Percentiles rank a stretch among this genome's conserved stretches.
Evolutionary conservation across 2,888 invertebrate genomes (phyloP).

Genomic region (Cabera pusaria): DNA sequence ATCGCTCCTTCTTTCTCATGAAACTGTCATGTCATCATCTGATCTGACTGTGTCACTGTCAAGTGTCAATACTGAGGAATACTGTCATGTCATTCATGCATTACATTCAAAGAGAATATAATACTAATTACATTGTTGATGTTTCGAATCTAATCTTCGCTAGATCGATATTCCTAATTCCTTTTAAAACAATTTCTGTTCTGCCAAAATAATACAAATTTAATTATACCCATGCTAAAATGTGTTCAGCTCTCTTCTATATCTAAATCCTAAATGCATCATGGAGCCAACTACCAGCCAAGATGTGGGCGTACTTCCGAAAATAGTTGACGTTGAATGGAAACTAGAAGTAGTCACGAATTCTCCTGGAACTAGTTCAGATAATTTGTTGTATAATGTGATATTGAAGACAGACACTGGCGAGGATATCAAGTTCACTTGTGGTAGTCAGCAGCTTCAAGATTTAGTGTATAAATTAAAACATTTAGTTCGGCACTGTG

Average conservation of each 20-base stretch:
- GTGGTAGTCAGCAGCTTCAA: conserved; percentile 85
- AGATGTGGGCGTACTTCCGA: conserved; percentile 62
- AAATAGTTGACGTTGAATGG: conserved; percentile 84
- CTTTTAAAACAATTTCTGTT: too few species aligned
- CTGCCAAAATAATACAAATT: too few species aligned
- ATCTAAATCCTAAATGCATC: conserved; percentile 5
- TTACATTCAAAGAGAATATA: too few species aligned
- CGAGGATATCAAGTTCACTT: conserved; percentile 82
- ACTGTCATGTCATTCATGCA: too few species aligned
- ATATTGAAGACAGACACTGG: conserved; percentile 65
- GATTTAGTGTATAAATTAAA: conserved; percentile 87
- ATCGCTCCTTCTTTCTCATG: too few species aligned
- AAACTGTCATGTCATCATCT: too few species aligned
- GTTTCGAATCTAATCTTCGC: too few species aligned
- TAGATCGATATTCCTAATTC: too few species aligned
- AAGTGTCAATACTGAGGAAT: too few species aligned
- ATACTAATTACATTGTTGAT: too few species aligned
- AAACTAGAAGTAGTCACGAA: conserved; percentile 81
- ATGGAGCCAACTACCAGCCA: conserved; percentile 44
- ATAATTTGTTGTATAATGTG: conserved; percentile 71
- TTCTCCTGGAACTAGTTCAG: conserved; percentile 63
- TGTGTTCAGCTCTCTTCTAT: conserved; percentile 1
- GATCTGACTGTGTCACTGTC: too few species aligned
- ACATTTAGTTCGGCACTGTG: conserved; percentile 85
- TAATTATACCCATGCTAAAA: too few species aligned